A percentile compares a stretch with the other conserved stretches of the same genome.
Evolutionary conservation across 1,140 invertebrate species (phyloP).

Genomic region (Armadillidium nasatum): DNA sequence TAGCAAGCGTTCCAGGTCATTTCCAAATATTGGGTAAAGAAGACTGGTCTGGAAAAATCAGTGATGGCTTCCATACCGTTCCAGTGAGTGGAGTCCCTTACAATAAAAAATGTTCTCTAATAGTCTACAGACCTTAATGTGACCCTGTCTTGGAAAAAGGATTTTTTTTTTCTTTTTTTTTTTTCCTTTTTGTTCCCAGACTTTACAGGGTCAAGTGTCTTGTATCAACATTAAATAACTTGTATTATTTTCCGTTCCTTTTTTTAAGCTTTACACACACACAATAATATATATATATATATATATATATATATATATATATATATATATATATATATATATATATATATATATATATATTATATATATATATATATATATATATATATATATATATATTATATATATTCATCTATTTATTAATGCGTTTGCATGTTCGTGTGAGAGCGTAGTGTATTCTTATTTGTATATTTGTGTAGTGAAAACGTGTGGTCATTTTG

Average conservation of each 20-base stretch:
- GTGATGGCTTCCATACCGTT: constrained; percentile 2
- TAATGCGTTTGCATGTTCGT: neutral
- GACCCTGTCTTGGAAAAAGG: neutral
- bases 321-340: constrained; percentile 5
- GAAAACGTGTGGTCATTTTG: no score
- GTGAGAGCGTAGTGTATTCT: neutral
- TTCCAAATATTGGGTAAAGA: constrained; percentile 10
- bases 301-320: constrained; percentile 14
- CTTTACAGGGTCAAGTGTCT: neutral
- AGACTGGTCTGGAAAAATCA: neutral
- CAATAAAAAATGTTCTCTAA: constrained; percentile 12
- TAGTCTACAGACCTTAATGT: neutral
- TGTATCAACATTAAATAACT: neutral
- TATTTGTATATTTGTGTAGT: no score
- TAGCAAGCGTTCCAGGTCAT: neutral
- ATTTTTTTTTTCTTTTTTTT: neutral
- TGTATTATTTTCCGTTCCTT: neutral
- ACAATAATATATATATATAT: neutral
- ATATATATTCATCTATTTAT: neutral
- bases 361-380: neutral
- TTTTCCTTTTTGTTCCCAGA: no score
- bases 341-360: constrained; percentile 11
- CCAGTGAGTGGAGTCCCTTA: neutral
- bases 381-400: constrained; percentile 10
- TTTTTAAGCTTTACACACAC: neutral